These are phyloP conservation scores for Saguinus imperator DNA, from an alignment of 2,113 vertebrate species.

Conservation along the genomic window DNA sequence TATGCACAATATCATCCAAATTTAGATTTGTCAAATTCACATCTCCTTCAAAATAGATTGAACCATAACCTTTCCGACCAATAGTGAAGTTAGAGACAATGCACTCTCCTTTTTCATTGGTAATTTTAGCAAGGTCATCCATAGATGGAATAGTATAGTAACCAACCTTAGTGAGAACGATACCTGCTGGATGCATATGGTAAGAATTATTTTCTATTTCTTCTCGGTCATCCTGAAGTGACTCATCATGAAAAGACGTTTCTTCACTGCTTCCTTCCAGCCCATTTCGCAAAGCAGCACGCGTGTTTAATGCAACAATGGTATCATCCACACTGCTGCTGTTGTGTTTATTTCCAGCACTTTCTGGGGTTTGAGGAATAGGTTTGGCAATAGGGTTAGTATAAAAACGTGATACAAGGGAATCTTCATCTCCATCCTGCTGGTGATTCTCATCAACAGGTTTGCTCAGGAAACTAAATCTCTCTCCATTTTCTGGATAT, in stretches of 20 bases:
- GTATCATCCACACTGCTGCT: slow-evolving; percentile 89
- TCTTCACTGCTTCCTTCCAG: slow-evolving; percentile 94
- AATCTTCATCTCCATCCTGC: slow-evolving; percentile 86
- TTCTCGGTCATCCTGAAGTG: slow-evolving; percentile 91
- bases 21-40: too few species aligned
- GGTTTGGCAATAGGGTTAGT: slow-evolving; percentile 93
- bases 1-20: too few species aligned
- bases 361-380: slow-evolving; percentile 87
- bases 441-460: slow-evolving; percentile 86
- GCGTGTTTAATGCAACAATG: slow-evolving; percentile 91
- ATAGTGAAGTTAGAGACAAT: too few species aligned
- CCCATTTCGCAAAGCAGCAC: slow-evolving; percentile 85
- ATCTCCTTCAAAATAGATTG: too few species aligned
- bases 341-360: slow-evolving; percentile 74
- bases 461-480: slow-evolving; percentile 72
- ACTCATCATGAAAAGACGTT: slow-evolving; percentile 91
- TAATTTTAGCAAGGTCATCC: too few species aligned
- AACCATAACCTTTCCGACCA: too few species aligned
- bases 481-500: slow-evolving; percentile 93
- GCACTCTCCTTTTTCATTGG: too few species aligned
- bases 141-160: too few species aligned
- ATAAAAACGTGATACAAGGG: slow-evolving; percentile 91
- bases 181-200: slow-evolving; percentile 92
- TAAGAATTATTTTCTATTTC: slow-evolving; percentile 83
- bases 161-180: too few species aligned